Evolutionary conservation across 1,140 invertebrate species (phyloP).

Genomic region (Andrena cerasifolii): DNA sequence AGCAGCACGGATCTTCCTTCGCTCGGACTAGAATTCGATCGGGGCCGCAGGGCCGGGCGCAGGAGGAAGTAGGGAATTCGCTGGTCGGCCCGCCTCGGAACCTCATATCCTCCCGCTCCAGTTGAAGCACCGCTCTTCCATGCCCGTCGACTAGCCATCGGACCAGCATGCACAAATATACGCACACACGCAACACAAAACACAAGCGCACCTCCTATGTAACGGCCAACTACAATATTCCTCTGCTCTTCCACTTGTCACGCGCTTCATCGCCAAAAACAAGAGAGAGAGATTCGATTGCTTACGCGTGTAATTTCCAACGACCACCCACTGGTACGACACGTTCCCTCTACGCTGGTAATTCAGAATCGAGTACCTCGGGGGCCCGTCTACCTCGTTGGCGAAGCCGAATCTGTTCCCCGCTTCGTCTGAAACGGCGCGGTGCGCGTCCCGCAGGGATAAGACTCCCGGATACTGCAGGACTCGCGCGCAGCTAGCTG

Average conservation of each 20-base stretch:
- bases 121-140: slow-evolving; percentile 71
- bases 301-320: slow-evolving; percentile 83
- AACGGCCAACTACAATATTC: too few relatives aligned
- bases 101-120: slow-evolving; percentile 72
- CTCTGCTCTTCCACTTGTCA: too few relatives aligned
- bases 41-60: slow-evolving; percentile 79
- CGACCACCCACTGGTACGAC: slow-evolving; percentile 79
- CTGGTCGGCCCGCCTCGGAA: slow-evolving; percentile 37
- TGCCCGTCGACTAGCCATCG: slow-evolving; percentile 74
- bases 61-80: slow-evolving; percentile 80
- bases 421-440: slow-evolving; percentile 80
- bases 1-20: slow-evolving; percentile 84
- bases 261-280: too few relatives aligned
- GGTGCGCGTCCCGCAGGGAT: too few relatives aligned
- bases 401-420: slow-evolving; percentile 81
- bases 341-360: slow-evolving; percentile 77
- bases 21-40: slow-evolving; percentile 81
- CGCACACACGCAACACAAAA: too few relatives aligned
- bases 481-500: too few relatives aligned
- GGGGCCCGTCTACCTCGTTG: slow-evolving; percentile 80
- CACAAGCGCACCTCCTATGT: too few relatives aligned
- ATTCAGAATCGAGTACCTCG: slow-evolving; percentile 84
- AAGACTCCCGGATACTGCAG: too few relatives aligned
- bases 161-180: background rate
- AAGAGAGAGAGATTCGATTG: too few relatives aligned